These are phyloP conservation scores for Sterna hirundo DNA, from an alignment of 2,113 vertebrate species.

Conservation along the genomic window DNA sequence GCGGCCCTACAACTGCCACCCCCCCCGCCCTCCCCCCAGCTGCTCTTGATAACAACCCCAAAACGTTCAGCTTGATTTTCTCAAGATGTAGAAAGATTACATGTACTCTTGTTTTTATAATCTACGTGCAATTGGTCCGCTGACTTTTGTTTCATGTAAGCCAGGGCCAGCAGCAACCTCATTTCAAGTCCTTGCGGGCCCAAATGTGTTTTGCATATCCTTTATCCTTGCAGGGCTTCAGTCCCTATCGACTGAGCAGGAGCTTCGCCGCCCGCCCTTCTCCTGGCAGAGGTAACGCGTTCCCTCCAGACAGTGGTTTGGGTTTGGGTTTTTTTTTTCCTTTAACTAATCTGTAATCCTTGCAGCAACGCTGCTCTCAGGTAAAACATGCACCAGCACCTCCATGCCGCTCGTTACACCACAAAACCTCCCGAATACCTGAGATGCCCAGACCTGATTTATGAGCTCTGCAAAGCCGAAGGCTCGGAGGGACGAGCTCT, in stretches of 20 bases:
- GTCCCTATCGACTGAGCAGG: background rate
- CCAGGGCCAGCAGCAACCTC: background rate
- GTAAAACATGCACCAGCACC: background rate
- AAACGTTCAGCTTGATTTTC: background rate
- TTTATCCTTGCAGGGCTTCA: background rate
- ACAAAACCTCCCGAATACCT: background rate
- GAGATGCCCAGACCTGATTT: slow-evolving; percentile 37
- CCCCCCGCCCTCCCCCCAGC: background rate
- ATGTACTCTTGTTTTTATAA: background rate
- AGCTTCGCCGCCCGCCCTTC: background rate
- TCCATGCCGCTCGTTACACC: background rate
- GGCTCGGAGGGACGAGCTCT: background rate
- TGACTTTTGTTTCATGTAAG: background rate
- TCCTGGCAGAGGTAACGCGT: background rate
- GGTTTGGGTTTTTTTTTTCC: background rate
- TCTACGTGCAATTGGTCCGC: background rate
- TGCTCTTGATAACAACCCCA: background rate
- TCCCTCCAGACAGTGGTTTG: background rate
- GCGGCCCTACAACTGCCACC: rapidly evolving
- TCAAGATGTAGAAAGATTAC: background rate
- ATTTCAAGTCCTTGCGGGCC: background rate
- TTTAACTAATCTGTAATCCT: background rate
- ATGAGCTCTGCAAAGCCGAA: background rate
- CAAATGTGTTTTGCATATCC: background rate
- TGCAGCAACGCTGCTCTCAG: background rate